Conservation (phyloP, 2,113 vertebrate species). For the Kryptolebias marmoratus region DNA sequence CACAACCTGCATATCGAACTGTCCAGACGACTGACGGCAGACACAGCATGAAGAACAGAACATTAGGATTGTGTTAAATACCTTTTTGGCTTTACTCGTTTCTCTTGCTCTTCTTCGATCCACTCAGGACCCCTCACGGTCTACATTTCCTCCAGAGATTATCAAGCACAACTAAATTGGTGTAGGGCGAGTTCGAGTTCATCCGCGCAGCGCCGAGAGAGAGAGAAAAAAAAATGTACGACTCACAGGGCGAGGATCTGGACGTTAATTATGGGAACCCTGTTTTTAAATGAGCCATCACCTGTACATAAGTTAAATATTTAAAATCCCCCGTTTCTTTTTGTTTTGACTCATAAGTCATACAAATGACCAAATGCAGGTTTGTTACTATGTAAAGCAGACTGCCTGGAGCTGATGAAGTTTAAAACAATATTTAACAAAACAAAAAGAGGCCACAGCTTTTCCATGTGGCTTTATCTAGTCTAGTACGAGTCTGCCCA, state of each 20-base stretch:
- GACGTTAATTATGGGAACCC: slow-evolving; percentile 67
- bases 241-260: slow-evolving; percentile 42
- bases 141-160: slow-evolving; percentile 17
- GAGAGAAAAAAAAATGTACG: neutral
- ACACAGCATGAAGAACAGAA: slow-evolving; percentile 16
- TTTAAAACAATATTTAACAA: slow-evolving; percentile 64
- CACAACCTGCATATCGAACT: slow-evolving; percentile 36
- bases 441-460: slow-evolving; percentile 66
- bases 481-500: slow-evolving; percentile 91
- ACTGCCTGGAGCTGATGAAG: slow-evolving; percentile 69
- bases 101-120: slow-evolving; percentile 26
- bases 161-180: slow-evolving; percentile 21
- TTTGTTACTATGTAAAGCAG: slow-evolving; percentile 74
- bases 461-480: slow-evolving; percentile 84
- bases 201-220: neutral
- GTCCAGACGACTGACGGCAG: slow-evolving; percentile 8
- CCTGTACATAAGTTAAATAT: slow-evolving; percentile 82
- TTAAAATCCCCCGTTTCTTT: slow-evolving; percentile 70
- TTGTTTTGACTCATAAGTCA: slow-evolving; percentile 72
- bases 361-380: slow-evolving; percentile 79
- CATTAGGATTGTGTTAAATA: slow-evolving; percentile 20
- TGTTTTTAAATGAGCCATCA: slow-evolving; percentile 74
- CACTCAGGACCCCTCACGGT: slow-evolving; percentile 27
- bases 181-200: neutral
- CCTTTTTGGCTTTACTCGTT: slow-evolving; percentile 16